Conservation (phyloP, 2,888 invertebrate genomes). For the Eutolmus rufibarbis region DNA sequence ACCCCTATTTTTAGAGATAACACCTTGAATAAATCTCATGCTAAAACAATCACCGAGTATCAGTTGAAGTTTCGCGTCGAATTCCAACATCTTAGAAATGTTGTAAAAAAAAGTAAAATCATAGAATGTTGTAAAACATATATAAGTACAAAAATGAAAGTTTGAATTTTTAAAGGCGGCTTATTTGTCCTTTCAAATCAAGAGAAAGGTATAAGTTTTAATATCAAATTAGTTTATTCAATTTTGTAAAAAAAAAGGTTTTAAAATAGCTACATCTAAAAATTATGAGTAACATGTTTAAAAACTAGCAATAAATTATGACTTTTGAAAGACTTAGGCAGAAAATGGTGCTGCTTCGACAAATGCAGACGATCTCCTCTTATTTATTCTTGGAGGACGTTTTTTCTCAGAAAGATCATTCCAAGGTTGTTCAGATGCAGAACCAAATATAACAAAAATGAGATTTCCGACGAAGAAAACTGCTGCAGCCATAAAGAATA, state of each 20-base stretch:
- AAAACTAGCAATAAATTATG: neutral
- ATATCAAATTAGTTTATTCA: neutral
- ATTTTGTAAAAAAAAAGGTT: neutral
- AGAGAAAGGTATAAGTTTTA: neutral
- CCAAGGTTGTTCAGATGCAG: slow-evolving; percentile 74
- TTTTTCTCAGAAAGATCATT: slow-evolving; percentile 63
- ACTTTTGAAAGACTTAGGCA: neutral
- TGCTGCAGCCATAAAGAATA: slow-evolving; percentile 77
- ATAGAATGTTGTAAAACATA: no score
- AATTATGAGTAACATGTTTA: neutral
- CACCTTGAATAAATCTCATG: neutral
- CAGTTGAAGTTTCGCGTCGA: neutral
- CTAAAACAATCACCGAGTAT: neutral
- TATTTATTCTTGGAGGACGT: neutral
- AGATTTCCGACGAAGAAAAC: slow-evolving; percentile 74
- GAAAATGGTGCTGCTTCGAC: neutral
- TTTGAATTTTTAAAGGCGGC: neutral
- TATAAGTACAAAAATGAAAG: no score
- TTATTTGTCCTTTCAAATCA: neutral
- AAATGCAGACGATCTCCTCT: slow-evolving; percentile 12
- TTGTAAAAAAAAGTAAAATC: no score
- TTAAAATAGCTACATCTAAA: neutral
- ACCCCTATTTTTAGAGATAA: neutral
- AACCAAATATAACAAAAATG: slow-evolving; percentile 73
- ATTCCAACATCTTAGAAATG: no score